These are phyloP conservation scores for Nothoprocta perdicaria DNA, from an alignment of 2,113 vertebrate species.

Conservation along the genomic window DNA sequence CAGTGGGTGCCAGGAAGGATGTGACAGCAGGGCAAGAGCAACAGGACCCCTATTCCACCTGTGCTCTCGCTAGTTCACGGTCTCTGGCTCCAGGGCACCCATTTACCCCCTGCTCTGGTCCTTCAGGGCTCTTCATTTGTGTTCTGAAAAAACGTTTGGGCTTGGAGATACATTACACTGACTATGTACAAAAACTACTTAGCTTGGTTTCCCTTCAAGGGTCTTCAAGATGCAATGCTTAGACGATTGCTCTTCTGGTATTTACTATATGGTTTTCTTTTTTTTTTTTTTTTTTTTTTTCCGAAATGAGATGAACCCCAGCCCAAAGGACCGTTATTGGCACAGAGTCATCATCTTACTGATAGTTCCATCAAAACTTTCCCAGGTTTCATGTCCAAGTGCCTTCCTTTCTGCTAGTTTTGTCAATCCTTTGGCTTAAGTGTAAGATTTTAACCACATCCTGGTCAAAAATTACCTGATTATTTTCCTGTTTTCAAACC, in stretches of 20 bases:
- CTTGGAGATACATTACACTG: background rate
- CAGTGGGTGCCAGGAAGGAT: background rate
- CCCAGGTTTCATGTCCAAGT: background rate
- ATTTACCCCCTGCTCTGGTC: accelerated
- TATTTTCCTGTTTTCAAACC: background rate
- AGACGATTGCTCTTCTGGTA: background rate
- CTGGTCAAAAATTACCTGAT: no score
- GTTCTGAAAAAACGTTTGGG: background rate
- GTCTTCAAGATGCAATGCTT: background rate
- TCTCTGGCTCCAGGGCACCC: background rate
- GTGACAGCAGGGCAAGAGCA: background rate
- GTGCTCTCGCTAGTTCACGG: background rate
- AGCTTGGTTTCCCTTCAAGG: background rate
- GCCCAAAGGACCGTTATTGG: background rate
- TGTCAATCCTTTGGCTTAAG: background rate
- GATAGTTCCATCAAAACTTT: background rate
- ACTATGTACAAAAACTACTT: background rate
- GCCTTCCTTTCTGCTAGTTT: background rate
- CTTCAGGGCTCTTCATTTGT: background rate
- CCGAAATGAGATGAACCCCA: background rate
- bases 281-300: background rate
- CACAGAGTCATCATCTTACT: background rate
- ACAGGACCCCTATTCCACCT: background rate
- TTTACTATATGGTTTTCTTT: accelerated
- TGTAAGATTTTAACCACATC: background rate